Evolutionary conservation across 2,113 vertebrate genomes (phyloP).

Genomic region (Petaurus breviceps): DNA sequence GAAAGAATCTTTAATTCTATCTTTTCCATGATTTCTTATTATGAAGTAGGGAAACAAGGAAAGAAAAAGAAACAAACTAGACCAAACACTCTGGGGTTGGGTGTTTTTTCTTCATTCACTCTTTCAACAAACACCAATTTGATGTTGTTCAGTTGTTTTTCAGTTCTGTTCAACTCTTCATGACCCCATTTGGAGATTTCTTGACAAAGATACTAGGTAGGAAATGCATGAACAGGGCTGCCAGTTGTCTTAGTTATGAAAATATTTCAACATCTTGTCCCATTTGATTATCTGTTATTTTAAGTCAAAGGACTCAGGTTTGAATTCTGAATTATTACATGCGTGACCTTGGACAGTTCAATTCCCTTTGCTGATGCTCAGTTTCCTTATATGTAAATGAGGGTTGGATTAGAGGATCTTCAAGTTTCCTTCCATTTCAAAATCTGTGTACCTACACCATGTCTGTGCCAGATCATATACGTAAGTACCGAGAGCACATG

Average conservation of each 20-base stretch:
- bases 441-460: neutral
- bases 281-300: neutral
- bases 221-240: neutral
- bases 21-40: too few relatives aligned
- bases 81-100: too few relatives aligned
- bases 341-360: neutral
- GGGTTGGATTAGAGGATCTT: neutral
- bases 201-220: neutral
- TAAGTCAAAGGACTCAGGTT: neutral
- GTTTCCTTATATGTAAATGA: neutral
- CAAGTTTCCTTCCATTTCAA: neutral
- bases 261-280: neutral
- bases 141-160: too few relatives aligned
- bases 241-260: neutral
- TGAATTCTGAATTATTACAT: neutral
- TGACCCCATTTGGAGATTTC: too few relatives aligned
- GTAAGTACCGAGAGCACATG: neutral
- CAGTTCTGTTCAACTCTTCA: too few relatives aligned
- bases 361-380: neutral
- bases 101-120: too few relatives aligned
- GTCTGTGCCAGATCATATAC: neutral
- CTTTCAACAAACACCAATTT: neutral
- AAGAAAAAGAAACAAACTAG: too few relatives aligned
- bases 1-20: too few relatives aligned
- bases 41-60: too few relatives aligned